These are phyloP conservation scores for Drosophila obscura DNA, from an alignment of 1,140 invertebrate species.

Conservation along the genomic window DNA sequence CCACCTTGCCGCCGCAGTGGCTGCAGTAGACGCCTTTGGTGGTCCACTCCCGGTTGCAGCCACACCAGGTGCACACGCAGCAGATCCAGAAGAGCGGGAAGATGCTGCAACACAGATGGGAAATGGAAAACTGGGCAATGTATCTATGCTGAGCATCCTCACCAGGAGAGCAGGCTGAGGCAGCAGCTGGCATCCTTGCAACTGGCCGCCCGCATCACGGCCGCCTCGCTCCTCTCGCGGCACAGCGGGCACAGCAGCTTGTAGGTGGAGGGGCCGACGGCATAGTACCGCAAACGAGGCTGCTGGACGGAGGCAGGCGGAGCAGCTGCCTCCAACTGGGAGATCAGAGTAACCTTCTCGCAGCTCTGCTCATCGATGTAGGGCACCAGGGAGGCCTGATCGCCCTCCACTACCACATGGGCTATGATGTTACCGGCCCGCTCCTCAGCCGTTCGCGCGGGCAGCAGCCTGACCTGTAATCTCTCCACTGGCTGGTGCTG, in stretches of 20 bases:
- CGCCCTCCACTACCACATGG: conserved; percentile 73
- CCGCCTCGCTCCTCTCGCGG: conserved; percentile 66
- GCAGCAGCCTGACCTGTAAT: conserved; percentile 70
- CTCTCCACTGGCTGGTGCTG: conserved; percentile 60
- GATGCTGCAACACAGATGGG: conserved; percentile 30
- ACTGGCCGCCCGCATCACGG: conserved; percentile 74
- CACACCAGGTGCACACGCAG: conserved; percentile 77
- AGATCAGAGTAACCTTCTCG: conserved; percentile 47
- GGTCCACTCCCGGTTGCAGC: conserved; percentile 80
- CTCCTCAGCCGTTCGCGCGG: conserved; percentile 68
- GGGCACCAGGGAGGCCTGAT: conserved; percentile 51
- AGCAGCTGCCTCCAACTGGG: conserved; percentile 30
- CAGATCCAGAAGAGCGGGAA: conserved; percentile 80
- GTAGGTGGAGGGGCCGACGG: conserved; percentile 74
- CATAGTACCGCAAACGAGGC: conserved; percentile 65
- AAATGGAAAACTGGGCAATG: background rate
- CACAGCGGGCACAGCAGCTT: conserved; percentile 74
- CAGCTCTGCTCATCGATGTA: conserved; percentile 68
- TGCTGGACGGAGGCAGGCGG: conserved; percentile 14
- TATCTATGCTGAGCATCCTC: conserved; percentile 4
- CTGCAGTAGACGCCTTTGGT: conserved; percentile 78
- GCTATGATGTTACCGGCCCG: conserved; percentile 73
- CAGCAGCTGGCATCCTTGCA: conserved; percentile 74
- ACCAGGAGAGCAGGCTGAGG: conserved; percentile 75
- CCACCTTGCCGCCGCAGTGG: conserved; percentile 76